A percentile compares a stretch with the other conserved stretches of the same genome.
Evolutionary conservation across 2,888 invertebrate genomes (phyloP).

Genomic region (Baccha elongata): DNA sequence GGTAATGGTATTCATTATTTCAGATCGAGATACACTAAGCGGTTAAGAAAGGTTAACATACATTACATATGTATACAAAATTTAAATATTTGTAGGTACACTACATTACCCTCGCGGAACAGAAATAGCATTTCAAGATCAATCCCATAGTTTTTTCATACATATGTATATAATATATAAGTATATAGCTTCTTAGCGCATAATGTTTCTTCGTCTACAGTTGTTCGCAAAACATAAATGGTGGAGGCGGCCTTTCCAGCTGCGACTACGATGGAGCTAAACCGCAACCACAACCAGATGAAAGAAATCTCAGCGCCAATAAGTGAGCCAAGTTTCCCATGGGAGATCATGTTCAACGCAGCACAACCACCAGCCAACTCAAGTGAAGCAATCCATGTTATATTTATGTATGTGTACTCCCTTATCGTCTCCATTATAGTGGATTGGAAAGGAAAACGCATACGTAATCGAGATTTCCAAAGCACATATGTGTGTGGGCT

Average conservation of each 20-base stretch:
- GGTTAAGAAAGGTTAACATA: conserved; percentile 49
- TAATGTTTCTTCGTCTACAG: conserved; percentile 52
- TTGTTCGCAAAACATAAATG: conserved; percentile 28
- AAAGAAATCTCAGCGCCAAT: conserved; percentile 68
- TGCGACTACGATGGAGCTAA: conserved; percentile 28
- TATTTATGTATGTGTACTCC: no score
- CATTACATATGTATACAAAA: conserved; percentile 33
- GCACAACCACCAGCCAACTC: conserved; percentile 35
- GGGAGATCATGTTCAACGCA: conserved; percentile 60
- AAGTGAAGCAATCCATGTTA: conserved; percentile 43
- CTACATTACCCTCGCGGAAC: conserved; percentile 34
- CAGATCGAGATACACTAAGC: conserved; percentile 32
- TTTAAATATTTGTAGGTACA: no score
- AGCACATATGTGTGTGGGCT: conserved; percentile 49
- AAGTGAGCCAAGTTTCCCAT: conserved; percentile 66
- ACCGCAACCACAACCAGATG: conserved; percentile 52
- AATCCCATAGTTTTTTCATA: conserved; percentile 40
- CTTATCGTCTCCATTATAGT: background rate
- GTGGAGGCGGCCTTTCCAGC: conserved; percentile 36
- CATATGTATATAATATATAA: background rate
- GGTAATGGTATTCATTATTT: conserved; percentile 6
- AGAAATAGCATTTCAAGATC: conserved; percentile 72
- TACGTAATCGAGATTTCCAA: conserved; percentile 52
- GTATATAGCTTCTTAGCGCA: conserved; percentile 27
- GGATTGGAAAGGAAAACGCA: conserved; percentile 51